phyloP scores from a whole-genome alignment of 1,140 invertebrate genomes.

The Zaprionus davidi region DNA sequence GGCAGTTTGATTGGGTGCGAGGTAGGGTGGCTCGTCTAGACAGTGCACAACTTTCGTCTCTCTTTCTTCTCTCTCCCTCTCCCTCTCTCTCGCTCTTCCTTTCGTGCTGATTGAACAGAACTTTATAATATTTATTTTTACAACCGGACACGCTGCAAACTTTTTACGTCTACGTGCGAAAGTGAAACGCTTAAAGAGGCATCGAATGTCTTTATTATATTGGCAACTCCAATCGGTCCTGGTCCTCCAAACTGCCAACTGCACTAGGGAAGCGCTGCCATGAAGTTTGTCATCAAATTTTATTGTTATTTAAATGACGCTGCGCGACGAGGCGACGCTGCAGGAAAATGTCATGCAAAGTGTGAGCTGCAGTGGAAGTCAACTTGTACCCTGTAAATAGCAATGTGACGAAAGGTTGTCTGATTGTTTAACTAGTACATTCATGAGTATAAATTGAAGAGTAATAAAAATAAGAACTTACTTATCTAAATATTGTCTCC shows the following conservation, averaged over 20 bases:
- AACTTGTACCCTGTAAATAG: constrained; percentile 2
- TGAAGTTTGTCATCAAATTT: constrained; percentile 80
- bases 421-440: no score
- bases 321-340: not conserved
- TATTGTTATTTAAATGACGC: constrained; percentile 82
- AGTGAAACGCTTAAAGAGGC: constrained; percentile 82
- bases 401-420: no score
- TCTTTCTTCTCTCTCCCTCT: constrained; percentile 1
- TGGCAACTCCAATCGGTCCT: constrained; percentile 70
- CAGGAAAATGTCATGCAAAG: constrained; percentile 52
- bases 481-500: no score
- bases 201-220: constrained; percentile 81
- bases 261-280: constrained; percentile 43
- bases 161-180: constrained; percentile 79
- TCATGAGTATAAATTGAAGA: no score
- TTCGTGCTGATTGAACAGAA: constrained; percentile 38
- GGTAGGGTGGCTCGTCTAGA: constrained; percentile 54
- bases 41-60: constrained; percentile 23
- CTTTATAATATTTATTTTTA: constrained; percentile 36
- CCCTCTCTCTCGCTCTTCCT: constrained; percentile 4
- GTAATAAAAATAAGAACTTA: no score
- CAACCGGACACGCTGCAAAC: constrained; percentile 24
- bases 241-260: constrained; percentile 26
- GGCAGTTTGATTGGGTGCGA: constrained; percentile 19
- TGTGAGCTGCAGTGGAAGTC: constrained; percentile 38